Evolutionary conservation across 2,888 invertebrate genomes (phyloP).

Genomic region (Gonocerus acuteangulatus): DNA sequence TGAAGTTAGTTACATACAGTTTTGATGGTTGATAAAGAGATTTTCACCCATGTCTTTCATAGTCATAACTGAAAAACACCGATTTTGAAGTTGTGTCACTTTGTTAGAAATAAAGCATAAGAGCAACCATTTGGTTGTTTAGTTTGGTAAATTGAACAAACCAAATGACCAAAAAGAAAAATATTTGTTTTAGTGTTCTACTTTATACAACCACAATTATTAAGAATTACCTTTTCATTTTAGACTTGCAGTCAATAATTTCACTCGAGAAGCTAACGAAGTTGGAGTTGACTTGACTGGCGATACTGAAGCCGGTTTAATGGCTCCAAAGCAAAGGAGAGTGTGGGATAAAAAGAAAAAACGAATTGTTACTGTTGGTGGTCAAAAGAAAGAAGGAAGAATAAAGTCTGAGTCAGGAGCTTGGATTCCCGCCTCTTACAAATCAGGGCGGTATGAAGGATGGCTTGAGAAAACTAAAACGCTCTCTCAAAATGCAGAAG

Average conservation of each 20-base stretch:
- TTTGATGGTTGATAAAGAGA: too few relatives aligned
- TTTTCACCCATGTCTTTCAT: too few relatives aligned
- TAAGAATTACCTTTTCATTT: too few relatives aligned
- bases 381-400: constrained; percentile 51
- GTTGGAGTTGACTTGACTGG: constrained; percentile 76
- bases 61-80: too few relatives aligned
- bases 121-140: too few relatives aligned
- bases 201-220: too few relatives aligned
- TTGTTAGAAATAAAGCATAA: too few relatives aligned
- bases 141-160: too few relatives aligned
- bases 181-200: too few relatives aligned
- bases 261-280: constrained; percentile 68
- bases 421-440: constrained; percentile 90
- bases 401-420: constrained; percentile 93
- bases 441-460: constrained; percentile 77
- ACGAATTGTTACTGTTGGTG: constrained; percentile 74
- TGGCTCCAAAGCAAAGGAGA: constrained; percentile 44
- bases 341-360: constrained; percentile 94
- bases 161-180: too few relatives aligned
- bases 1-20: too few relatives aligned
- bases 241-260: constrained; percentile 68
- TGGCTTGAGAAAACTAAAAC: constrained; percentile 74
- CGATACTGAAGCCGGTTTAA: constrained; percentile 60
- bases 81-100: constrained; percentile 21
- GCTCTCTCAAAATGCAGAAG: constrained; percentile 44